Percentiles rank a stretch among this genome's conserved stretches.
These are phyloP conservation scores for Torymus tubicola DNA, from an alignment of 2,888 invertebrate genomes.

Conservation along the genomic window DNA sequence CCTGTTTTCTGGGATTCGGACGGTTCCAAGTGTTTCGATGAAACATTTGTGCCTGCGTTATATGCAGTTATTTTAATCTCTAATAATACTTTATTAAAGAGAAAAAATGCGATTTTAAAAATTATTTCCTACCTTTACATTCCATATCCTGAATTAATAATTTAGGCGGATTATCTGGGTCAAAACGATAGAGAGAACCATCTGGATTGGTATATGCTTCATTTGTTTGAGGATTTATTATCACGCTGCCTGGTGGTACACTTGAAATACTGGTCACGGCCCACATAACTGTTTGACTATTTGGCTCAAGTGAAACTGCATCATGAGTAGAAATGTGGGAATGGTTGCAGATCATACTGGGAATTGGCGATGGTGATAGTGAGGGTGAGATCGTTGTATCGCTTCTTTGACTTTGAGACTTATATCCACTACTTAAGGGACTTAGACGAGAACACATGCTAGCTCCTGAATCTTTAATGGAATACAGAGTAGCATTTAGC, in stretches of 20 bases:
- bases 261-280: conserved; percentile 91
- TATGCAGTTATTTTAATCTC: conserved; percentile 28
- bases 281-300: conserved; percentile 83
- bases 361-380: conserved; percentile 72
- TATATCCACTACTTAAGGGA: conserved; percentile 87
- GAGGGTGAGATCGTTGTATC: conserved; percentile 73
- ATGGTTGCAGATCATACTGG: conserved; percentile 69
- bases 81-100: no score
- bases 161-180: conserved; percentile 83
- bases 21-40: conserved; percentile 27
- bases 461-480: conserved; percentile 79
- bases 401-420: conserved; percentile 84
- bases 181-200: conserved; percentile 86
- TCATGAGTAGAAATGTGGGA: conserved; percentile 75
- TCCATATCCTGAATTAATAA: conserved; percentile 64
- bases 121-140: conserved; percentile 44
- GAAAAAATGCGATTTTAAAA: no score
- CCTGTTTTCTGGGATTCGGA: conserved; percentile 28
- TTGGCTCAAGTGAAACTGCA: conserved; percentile 66
- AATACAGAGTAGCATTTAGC: neutral
- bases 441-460: conserved; percentile 83
- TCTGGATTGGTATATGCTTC: conserved; percentile 87
- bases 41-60: conserved; percentile 4
- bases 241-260: conserved; percentile 91
- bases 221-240: conserved; percentile 91